A percentile compares a stretch with the other conserved stretches of the same genome.
These are phyloP conservation scores for Acrocyrtus sp. DNA, from an alignment of 2,888 invertebrate species.

Conservation along the genomic window DNA sequence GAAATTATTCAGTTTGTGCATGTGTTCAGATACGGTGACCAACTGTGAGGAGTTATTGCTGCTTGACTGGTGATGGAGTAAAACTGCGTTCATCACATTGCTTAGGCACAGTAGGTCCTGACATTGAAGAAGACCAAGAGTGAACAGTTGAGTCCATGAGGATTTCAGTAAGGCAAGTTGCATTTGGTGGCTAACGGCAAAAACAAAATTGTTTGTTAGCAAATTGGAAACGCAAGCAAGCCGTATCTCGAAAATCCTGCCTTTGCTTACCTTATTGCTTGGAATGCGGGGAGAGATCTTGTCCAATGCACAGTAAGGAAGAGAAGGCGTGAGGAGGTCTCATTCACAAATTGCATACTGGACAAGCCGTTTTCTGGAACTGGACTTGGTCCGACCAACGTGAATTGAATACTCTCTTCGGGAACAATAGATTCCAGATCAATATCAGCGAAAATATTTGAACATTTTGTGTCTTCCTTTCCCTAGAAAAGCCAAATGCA, in stretches of 20 bases:
- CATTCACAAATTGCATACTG: conserved; percentile 94
- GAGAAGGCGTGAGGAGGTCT: conserved; percentile 91
- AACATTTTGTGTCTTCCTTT: conserved; percentile 60
- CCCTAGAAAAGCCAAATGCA: conserved; percentile 29
- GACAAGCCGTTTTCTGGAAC: conserved; percentile 81
- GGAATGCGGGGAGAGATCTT: conserved; percentile 83
- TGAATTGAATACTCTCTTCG: conserved; percentile 78
- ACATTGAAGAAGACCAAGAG: conserved; percentile 60
- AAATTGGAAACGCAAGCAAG: not conserved
- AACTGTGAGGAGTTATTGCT: conserved; percentile 49
- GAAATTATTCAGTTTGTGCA: conserved; percentile 56
- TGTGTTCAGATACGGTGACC: conserved; percentile 54
- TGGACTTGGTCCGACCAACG: conserved; percentile 78
- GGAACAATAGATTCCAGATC: conserved; percentile 69
- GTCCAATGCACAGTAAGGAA: conserved; percentile 93
- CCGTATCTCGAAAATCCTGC: not conserved
- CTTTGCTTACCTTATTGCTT: conserved; percentile 75
- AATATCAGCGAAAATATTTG: conserved; percentile 61
- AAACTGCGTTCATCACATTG: conserved; percentile 57
- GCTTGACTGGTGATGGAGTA: conserved; percentile 56
- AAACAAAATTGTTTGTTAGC: conserved; percentile 2
- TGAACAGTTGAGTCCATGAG: conserved; percentile 61
- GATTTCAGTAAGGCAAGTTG: conserved; percentile 56
- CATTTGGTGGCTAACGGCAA: conserved; percentile 53
- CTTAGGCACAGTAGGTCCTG: conserved; percentile 58